Base-by-base conservation (phyloP, 2,888 invertebrate genomes). In the Eristalis intricaria region DNA sequence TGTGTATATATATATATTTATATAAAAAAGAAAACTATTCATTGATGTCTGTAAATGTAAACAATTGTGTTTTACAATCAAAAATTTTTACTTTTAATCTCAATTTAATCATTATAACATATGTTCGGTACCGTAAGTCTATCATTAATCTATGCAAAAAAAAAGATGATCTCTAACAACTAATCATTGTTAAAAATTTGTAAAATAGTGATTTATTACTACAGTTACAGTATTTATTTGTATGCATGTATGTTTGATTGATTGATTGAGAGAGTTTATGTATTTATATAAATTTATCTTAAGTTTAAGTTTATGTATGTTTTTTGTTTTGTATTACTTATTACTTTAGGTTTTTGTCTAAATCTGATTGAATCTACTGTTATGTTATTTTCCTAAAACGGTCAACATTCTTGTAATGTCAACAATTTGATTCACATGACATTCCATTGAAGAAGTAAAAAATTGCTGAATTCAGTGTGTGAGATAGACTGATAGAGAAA, bases 31-130 rank as follows among this genome's bases (percentile, higher is more conserved):
- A 79, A 82, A 83, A 83, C 74, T 78, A 78, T 69, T 65, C 60
- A 26, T 70, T 50, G 19, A 50, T 50, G 50, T 50, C 50, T 19
- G 50, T 19, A 8, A 65, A 68, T 78, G 75, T 84, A 84, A 84
- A 87, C 83, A 87, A 82, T 78, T 74, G 50, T 50, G 13, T 19
- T 81, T 82, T 85, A 77, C 65, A 73, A 86, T 82, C 32, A 86
- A 70, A 86, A 86, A 86, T 82, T 70, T 73, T 76, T 68, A 73
- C 78, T 83, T 78, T 75, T 76, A 83, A 86, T 86, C 75, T 86
- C 74, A 86, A 75, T 79, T 84, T 64, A 73, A 78, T 70, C 80
- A 68, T 60, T 74, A 75, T 70, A 69, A 82, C 78, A 70, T 82
- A 78, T 50, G 68, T 22, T 26, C 26, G 0, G 0, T 32, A 32